Evolutionary conservation across 2,113 vertebrate genomes (phyloP).

Genomic region (Lophotis ruficrista): DNA sequence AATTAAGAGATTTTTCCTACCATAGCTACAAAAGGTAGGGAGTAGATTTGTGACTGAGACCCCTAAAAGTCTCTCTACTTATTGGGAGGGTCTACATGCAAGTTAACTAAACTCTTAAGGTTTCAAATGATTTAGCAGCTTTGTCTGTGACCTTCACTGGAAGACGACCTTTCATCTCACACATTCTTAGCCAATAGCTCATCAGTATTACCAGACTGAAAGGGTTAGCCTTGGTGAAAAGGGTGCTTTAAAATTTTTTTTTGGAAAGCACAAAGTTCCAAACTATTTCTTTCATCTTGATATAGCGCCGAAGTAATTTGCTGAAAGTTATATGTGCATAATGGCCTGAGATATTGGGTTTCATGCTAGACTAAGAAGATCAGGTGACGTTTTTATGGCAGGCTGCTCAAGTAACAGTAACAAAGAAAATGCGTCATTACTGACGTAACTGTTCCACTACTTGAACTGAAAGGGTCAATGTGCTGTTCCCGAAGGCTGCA

Average conservation of each 20-base stretch:
- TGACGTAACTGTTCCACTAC: background rate
- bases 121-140: background rate
- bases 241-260: background rate
- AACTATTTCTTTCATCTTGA: background rate
- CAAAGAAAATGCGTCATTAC: background rate
- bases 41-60: background rate
- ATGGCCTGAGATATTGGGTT: background rate
- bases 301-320: background rate
- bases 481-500: background rate
- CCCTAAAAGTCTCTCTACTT: accelerated
- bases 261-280: background rate
- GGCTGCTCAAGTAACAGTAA: background rate
- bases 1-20: background rate
- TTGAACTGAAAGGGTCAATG: background rate
- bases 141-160: background rate
- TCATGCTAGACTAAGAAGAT: background rate
- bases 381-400: background rate
- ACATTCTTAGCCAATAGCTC: background rate
- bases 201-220: background rate
- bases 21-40: background rate
- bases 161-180: background rate
- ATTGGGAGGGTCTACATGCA: background rate
- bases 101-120: background rate
- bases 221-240: background rate
- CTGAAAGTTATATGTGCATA: background rate